Conservation (phyloP, 1,140 invertebrate species). For the Aphelenchoides besseyi region DNA sequence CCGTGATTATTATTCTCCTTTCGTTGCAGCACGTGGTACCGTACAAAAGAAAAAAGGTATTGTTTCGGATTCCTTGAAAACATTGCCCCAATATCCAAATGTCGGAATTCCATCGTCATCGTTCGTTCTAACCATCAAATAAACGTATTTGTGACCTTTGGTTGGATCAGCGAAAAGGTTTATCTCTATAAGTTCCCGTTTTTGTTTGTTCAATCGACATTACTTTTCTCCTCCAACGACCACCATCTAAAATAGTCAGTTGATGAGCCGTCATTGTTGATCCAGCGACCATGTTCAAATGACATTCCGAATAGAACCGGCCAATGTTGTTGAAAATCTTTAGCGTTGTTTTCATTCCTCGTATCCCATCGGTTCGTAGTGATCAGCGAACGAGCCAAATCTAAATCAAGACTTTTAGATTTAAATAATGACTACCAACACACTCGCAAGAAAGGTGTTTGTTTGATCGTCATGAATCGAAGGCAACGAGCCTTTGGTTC, state of each 20-base stretch:
- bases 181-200: background rate
- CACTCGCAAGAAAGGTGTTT: constrained; percentile 18
- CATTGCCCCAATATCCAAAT: constrained; percentile 23
- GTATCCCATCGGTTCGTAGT: background rate
- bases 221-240: constrained; percentile 21
- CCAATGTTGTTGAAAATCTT: constrained; percentile 9
- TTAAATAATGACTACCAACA: background rate
- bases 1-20: background rate
- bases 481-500: background rate
- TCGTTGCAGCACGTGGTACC: background rate
- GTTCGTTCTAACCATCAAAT: constrained; percentile 19
- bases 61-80: constrained; percentile 9
- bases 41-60: constrained; percentile 5
- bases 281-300: constrained; percentile 1
- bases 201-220: too few species aligned
- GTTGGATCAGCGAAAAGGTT: constrained; percentile 9
- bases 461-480: constrained; percentile 19
- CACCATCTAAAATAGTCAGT: constrained; percentile 24
- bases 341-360: background rate
- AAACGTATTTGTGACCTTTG: constrained; percentile 17
- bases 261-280: constrained; percentile 8
- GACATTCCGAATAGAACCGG: constrained; percentile 18
- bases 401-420: constrained; percentile 1
- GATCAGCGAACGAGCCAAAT: background rate
- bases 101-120: constrained; percentile 13